Evolutionary conservation across 1,140 invertebrate genomes (phyloP), one percentile per base, ranked within the genome.

Genomic region (Planococcus citri): DNA sequence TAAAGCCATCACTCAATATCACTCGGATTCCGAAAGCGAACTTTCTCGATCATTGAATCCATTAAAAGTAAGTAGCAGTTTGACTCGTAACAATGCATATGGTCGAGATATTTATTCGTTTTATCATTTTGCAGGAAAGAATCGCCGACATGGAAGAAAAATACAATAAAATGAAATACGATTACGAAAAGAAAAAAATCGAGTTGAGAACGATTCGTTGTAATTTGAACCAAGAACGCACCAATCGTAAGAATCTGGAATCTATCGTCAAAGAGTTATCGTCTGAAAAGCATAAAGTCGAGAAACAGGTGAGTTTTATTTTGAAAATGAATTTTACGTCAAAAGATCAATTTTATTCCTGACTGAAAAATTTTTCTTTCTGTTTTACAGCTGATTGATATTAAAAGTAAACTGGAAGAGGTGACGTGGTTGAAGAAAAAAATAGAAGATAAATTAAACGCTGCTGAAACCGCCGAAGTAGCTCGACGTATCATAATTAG

Each of bases 391-490:
- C 17, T 64, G 10, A 27, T 64, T 9, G 60, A 64, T 25, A 25
- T 17, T 2, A 64, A 64, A 64, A 25, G 21, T 24, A 24, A 22
- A 64, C 20, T 64, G 10, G 60, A 64, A 10, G 60, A 64, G 10
- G 2, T 64, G 60, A 24, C 9, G 1, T 64, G 60, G 60, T 21
- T 24, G 25, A 64, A 64, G 20, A 10, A 64, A 17, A 64, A 64
- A 64, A 17, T 64, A 3, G 60, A 64, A 25, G 60, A 64, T 64
- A 64, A 64, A 64, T 64, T 64, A 17, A 24, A 64, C 9, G 60
- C 60, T 10, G 60, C 60, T 21, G 20, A 64, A 27, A 24, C 20
- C 8, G 21, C 21, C 20, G 60, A 64, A 24, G 10, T 64, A 3
- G 20, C 9, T 17, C 2, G 60, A 64, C 60, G 60, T 64, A 64